Percentiles rank a stretch among this genome's conserved stretches.
Conservation (phyloP, 1,140 invertebrate genomes). For the Diprion similis region DNA sequence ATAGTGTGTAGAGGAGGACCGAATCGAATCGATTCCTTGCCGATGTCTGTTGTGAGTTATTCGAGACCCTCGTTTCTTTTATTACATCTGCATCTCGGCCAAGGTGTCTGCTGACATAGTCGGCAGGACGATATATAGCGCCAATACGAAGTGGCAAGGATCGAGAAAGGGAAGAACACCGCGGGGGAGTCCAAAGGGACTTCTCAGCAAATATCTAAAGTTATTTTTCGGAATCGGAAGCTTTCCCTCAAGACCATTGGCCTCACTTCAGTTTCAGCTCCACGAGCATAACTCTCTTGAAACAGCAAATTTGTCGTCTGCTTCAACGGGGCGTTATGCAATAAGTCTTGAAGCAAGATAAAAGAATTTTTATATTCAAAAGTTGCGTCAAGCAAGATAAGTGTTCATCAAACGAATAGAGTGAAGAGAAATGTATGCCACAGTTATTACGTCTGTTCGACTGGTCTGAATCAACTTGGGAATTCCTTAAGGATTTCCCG, state of each 20-base stretch:
- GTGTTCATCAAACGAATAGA: background rate
- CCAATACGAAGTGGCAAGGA: background rate
- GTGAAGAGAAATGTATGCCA: no score
- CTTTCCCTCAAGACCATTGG: constrained; percentile 10
- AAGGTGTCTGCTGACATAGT: background rate
- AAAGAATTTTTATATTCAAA: background rate
- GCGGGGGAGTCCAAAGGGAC: constrained; percentile 1
- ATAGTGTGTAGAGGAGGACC: background rate
- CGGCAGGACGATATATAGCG: background rate
- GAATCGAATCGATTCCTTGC: background rate
- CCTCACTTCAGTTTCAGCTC: constrained; percentile 1
- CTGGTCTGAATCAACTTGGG: no score
- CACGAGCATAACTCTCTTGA: constrained; percentile 13
- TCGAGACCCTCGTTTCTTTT: constrained; percentile 5
- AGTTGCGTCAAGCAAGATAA: background rate
- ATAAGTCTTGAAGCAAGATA: constrained; percentile 48
- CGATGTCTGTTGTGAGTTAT: constrained; percentile 7
- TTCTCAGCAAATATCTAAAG: constrained; percentile 9
- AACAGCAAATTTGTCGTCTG: constrained; percentile 49
- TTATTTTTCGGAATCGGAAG: constrained; percentile 17
- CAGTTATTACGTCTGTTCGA: no score
- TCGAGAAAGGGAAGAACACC: background rate
- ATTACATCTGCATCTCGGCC: background rate
- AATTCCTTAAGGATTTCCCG: no score
- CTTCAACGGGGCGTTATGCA: constrained; percentile 40